Base-by-base conservation (phyloP, 1,140 invertebrate species). In the Pogonomyrmex californicus region DNA sequence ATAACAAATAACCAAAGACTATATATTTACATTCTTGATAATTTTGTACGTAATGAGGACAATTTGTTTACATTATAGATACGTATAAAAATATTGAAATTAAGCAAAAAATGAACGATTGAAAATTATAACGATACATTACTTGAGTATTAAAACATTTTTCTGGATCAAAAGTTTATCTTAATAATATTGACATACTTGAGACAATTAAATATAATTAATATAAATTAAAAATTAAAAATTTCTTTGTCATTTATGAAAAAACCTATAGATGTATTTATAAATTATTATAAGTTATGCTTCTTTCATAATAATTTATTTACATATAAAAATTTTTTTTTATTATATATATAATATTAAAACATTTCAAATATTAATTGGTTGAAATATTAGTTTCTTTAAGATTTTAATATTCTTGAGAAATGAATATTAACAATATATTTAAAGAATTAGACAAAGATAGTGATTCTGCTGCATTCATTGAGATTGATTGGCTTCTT, bases 401-500 rank as follows among this genome's bases (percentile, higher is more conserved):
- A 54, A n/a, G 54, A 54, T 38, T n/a, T 73, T 73, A 14, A 33
- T 49, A 41, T 3, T 23, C 4, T 36, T 9, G 10, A 41, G 36
- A 60, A 41, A 76, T 2, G 1, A 60, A 33, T 17, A 2, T 36
- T 2, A 2, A 62, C 4, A 33, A 44, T 33, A 17, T 1, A 17
- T n/a, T 23, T 66, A 44, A 36, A 66, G 23, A 30, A 51, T 79
- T 51, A 47, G n/a, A 0, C 1, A 4, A 30, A 38, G 44, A n/a
- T 23, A 36, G 2, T 9, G 9, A 51, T 63, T 65, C 3, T 66
- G 51, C 51, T 41, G 30, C 38, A 17, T 23, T 77, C 3, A 33
- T 51, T 79, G 12, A 36, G 47, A 78, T 54, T 23, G n/a, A 79
- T 54, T n/a, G 17, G 33, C 12, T 65, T 66, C 2, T 65, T 49